These are phyloP conservation scores for Callosobruchus maculatus DNA, from an alignment of 2,888 invertebrate genomes.

Conservation along the genomic window DNA sequence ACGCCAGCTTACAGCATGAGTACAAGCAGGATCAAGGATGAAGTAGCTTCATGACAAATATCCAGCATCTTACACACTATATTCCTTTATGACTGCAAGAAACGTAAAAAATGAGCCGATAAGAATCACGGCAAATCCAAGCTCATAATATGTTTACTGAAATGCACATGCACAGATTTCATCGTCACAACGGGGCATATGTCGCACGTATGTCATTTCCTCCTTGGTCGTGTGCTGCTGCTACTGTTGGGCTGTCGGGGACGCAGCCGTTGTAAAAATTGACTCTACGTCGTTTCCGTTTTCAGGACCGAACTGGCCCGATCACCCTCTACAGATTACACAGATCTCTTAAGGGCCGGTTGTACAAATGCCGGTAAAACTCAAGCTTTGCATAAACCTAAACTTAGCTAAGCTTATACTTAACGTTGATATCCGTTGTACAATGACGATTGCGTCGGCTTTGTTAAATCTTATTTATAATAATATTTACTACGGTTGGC, in stretches of 20 bases:
- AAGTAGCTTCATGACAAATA: no score
- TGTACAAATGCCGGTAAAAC: no score
- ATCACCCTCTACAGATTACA: no score
- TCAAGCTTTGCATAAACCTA: no score
- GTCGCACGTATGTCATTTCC: conserved; percentile 25
- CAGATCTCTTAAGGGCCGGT: no score
- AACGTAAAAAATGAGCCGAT: background rate
- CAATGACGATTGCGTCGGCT: no score
- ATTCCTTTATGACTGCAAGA: background rate
- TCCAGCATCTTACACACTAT: background rate
- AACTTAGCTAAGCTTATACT: no score
- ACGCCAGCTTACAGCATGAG: no score
- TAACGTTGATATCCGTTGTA: no score
- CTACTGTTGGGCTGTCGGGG: background rate
- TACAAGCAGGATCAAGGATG: no score
- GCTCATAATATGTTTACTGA: background rate
- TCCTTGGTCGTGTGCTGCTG: conserved; percentile 18
- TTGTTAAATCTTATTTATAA: no score
- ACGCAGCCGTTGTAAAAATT: background rate
- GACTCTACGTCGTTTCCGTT: conserved; percentile 30
- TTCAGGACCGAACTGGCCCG: conserved; percentile 10
- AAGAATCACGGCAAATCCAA: background rate
- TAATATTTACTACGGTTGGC: no score
- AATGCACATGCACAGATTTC: conserved; percentile 21
- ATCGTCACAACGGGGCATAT: conserved; percentile 21